Evolutionary conservation across 2,888 invertebrate genomes (phyloP).

Genomic region (Parnassius glacialis): DNA sequence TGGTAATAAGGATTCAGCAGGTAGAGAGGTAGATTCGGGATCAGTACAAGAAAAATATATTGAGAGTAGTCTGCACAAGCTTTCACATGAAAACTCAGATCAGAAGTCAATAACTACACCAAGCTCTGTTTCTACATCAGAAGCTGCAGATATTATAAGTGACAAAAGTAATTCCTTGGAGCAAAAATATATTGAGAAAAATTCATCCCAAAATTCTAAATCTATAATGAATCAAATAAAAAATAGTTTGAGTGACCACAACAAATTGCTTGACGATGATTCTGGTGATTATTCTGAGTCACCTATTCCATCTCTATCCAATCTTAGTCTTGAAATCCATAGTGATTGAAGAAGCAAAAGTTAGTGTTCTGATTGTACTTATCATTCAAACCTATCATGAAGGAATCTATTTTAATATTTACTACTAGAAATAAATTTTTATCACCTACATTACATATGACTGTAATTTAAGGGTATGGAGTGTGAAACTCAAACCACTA

Average conservation of each 20-base stretch:
- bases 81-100: constrained; percentile 45
- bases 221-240: constrained; percentile 29
- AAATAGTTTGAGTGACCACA: constrained; percentile 34
- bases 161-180: constrained; percentile 54
- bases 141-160: constrained; percentile 71
- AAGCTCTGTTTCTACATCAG: constrained; percentile 70
- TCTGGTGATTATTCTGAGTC: constrained; percentile 71
- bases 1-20: constrained; percentile 40
- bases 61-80: constrained; percentile 41
- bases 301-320: constrained; percentile 68
- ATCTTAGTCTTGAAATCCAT: constrained; percentile 71
- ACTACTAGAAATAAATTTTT: no score
- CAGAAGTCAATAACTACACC: constrained; percentile 59
- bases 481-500: no score
- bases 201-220: constrained; percentile 27
- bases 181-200: constrained; percentile 41
- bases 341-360: constrained; percentile 50
- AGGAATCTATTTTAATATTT: no score
- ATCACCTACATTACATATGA: no score
- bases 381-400: no score
- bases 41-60: constrained; percentile 33
- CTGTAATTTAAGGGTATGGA: no score
- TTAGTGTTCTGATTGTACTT: no score
- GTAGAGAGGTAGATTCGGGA: constrained; percentile 28
- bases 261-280: constrained; percentile 56